Evolutionary conservation across 2,888 invertebrate genomes (phyloP), one percentile per base, ranked within the genome.

Genomic region (Cheilosia variabilis): DNA sequence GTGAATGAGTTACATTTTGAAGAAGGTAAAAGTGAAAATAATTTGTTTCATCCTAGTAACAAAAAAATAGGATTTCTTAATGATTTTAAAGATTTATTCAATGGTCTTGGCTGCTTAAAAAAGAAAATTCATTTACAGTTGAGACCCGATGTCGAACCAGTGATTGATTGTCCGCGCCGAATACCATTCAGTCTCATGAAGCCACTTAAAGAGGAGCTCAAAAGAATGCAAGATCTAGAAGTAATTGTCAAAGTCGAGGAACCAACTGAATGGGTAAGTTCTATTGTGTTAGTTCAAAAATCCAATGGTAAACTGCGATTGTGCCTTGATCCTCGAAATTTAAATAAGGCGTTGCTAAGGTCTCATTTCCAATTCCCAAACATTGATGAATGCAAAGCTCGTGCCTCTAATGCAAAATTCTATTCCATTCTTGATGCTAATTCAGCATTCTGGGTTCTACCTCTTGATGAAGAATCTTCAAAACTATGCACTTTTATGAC

Each of bases 241-340:
- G 47, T 86, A 2, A 86, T 88, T 34, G 45, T 43, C 22, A 55
- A 45, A 9, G 77, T 82, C 4, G 57, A 55, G 4, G 88, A 88
- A 19, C 82, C 79, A 69, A 87, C 82, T 19, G 75, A 84, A 15
- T 87, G 87, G 87, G 83, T 83, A 19, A 87, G 52, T 68, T 87
- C 72, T 6, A 80, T 87, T 47, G 87, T 87, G 2, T 34, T 82
- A 0, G 82, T 83, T 7, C 37, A 43, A 41, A 87, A 87, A 72
- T 62, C 82, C 1, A 88, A 83, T 76, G 80, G 86, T 4, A 83
- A n/a, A 10, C 53, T 88, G 19, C 24, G 24, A 52, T 37, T 88
- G 15, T 83, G 86, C 24, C 57, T 88, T 43, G 87, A 88, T 43
- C 82, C 84, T 1, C 68, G 71, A 69, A 84, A 78, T 77, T 66